These are phyloP conservation scores for Cephalopachus bancanus DNA, from an alignment of 2,797 vertebrate genomes.

Conservation along the genomic window DNA sequence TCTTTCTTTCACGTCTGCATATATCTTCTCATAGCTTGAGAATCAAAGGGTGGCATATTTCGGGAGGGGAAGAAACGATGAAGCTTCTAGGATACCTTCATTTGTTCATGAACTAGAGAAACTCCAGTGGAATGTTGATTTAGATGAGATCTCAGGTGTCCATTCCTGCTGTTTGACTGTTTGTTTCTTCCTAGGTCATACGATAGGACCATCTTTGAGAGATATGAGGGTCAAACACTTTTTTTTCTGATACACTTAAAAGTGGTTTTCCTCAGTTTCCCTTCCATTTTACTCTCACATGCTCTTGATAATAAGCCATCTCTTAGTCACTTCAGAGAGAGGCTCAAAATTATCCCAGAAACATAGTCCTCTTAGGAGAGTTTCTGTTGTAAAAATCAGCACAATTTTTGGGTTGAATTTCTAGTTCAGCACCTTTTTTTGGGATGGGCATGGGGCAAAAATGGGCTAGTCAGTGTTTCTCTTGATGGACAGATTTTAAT, in stretches of 20 bases:
- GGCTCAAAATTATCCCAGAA: conserved; percentile 31
- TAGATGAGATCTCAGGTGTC: not conserved
- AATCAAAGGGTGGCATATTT: not conserved
- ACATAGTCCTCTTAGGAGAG: not conserved
- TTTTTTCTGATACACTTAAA: not conserved
- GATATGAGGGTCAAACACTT: not conserved
- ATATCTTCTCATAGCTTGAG: not conserved
- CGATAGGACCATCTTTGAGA: not conserved
- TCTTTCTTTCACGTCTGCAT: not conserved
- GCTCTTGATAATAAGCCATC: conserved; percentile 15
- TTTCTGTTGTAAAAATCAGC: conserved; percentile 28
- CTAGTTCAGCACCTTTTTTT: not conserved
- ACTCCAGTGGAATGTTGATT: not conserved
- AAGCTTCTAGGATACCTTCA: not conserved
- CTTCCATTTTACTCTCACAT: conserved; percentile 10
- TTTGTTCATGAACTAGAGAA: not conserved
- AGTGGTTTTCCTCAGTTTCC: not conserved
- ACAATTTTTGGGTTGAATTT: not conserved
- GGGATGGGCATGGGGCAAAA: not conserved
- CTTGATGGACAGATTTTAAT: not conserved
- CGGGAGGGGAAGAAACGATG: not conserved
- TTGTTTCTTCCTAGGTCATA: not conserved
- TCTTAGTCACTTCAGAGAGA: conserved; percentile 31
- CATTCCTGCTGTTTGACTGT: not conserved
- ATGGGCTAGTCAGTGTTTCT: not conserved